Base-by-base conservation (phyloP, 2,113 vertebrate species). In the Himantopus leucocephalus region DNA sequence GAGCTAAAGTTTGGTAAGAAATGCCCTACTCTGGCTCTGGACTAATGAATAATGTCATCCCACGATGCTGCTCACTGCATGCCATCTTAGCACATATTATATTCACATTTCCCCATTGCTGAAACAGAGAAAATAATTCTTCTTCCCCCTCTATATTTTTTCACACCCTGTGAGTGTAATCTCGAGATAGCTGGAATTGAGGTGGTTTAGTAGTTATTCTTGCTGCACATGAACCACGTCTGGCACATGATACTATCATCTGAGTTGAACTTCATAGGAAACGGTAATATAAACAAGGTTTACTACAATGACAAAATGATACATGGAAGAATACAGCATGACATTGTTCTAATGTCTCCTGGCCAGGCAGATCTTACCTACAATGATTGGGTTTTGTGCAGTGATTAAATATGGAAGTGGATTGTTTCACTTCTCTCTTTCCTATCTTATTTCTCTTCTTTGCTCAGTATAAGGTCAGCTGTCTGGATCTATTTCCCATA, bases 211-310 rank as follows among this genome's bases (percentile, higher is more conserved):
- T 23, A 22, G 0, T 29, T 55, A 8, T 6, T 66, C 8, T 30
- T 35, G 60, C n/a, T 81, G 50, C 55, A 9, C 2, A 5, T 2
- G 64, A 53, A 7, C 37, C 85, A 32, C 0, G 0, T 21, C 35
- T 35, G 41, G 72, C 41, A 64, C 41, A 2, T 5, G 29, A 29
- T 64, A 5, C 47, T 23, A 35, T 48, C 63, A 30, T 34, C 17
- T 50, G 14, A 50, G 47, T 4, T 39, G 23, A 39, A 5, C 79
- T 32, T 18, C 58, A 2, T 0, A 32, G n/a, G 45, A 53, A 68
- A 12, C 12, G 52, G n/a, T 0, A 4, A 9, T 12, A 73, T n/a
- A n/a, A 26, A 32, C 2, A 17, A 56, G 74, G 62, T 50, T 26
- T 75, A 48, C 85, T 77, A 7, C 10, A 1, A 17, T 10, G 15